These are phyloP conservation scores for Garrulus glandarius DNA, from an alignment of 2,797 vertebrate genomes.

Conservation along the genomic window DNA sequence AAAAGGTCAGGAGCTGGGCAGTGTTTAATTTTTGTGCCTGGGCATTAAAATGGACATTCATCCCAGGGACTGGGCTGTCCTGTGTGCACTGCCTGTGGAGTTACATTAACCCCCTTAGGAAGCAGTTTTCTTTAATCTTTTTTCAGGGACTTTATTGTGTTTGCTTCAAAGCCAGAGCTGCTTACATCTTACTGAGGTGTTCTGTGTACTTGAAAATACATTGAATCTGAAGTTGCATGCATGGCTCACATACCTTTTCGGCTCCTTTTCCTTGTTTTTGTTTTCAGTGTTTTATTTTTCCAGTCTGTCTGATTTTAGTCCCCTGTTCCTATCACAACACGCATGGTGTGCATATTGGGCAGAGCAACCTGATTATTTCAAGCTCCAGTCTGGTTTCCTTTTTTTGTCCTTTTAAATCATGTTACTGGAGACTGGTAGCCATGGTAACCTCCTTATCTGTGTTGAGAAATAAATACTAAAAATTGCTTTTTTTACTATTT, in stretches of 20 bases:
- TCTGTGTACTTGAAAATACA: neutral
- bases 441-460: constrained; percentile 52
- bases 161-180: neutral
- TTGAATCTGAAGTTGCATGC: neutral
- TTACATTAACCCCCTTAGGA: neutral
- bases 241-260: neutral
- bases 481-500: constrained; percentile 48
- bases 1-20: neutral
- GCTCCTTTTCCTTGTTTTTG: neutral
- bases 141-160: neutral
- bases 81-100: neutral
- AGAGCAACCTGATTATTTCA: neutral
- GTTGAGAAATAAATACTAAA: constrained; percentile 60
- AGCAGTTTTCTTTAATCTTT: neutral
- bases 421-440: constrained; percentile 36
- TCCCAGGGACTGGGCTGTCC: neutral
- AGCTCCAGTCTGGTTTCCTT: constrained; percentile 6
- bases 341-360: neutral
- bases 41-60: neutral
- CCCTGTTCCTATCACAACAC: neutral
- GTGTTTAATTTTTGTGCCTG: neutral
- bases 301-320: neutral
- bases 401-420: constrained; percentile 17
- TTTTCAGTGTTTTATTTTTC: constrained; percentile 10
- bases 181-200: neutral